These are phyloP conservation scores for Craseonycteris thonglongyai DNA, from an alignment of 2,113 vertebrate species.

Conservation along the genomic window DNA sequence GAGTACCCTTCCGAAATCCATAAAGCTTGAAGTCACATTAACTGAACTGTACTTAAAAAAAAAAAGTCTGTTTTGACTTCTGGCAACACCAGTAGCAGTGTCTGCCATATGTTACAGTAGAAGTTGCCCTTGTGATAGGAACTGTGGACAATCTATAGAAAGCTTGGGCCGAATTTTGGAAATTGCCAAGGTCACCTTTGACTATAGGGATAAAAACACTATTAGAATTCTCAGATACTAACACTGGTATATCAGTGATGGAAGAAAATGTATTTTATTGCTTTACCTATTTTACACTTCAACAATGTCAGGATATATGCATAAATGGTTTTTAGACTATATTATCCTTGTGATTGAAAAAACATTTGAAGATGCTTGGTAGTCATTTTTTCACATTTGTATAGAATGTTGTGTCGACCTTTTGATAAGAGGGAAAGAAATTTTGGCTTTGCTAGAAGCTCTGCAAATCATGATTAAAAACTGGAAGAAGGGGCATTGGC, in stretches of 20 bases:
- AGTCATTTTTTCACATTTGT: not conserved
- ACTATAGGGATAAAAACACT: not conserved
- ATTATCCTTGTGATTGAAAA: not conserved
- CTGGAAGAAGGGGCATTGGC: not conserved
- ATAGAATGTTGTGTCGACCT: not conserved
- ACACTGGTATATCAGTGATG: not conserved
- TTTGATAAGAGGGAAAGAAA: not conserved
- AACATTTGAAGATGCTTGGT: not conserved
- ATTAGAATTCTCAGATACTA: not conserved
- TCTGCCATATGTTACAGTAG: not conserved
- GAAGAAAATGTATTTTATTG: not conserved
- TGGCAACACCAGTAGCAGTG: not conserved
- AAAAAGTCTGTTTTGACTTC: conserved; percentile 13
- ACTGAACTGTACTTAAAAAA: not conserved
- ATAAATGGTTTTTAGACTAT: not conserved
- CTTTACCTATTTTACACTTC: not conserved
- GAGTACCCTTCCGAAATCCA: conserved; percentile 29
- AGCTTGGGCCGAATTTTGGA: not conserved
- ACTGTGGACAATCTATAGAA: not conserved
- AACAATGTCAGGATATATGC: not conserved
- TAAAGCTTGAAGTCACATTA: conserved; percentile 14
- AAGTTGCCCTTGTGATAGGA: conserved; percentile 1
- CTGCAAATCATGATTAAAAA: conserved; percentile 17
- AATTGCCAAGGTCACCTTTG: conserved; percentile 40
- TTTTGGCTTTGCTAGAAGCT: not conserved